phyloP scores from a whole-genome alignment of 2,888 invertebrate genomes.

The Pammene fasciana region DNA sequence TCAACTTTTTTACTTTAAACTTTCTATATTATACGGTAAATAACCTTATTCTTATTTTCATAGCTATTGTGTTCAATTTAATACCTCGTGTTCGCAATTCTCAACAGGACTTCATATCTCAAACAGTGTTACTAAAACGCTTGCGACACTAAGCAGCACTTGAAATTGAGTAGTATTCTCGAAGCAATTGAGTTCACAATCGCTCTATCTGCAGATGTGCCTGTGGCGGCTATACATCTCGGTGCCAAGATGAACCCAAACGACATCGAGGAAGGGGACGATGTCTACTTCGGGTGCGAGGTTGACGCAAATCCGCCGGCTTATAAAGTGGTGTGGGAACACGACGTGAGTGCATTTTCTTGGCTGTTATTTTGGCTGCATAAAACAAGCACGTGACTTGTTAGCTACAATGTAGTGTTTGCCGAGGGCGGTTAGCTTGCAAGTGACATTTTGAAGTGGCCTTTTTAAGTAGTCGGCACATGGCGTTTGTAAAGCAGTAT shows the following conservation, averaged over 20 bases:
- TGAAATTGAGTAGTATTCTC: constrained; percentile 2
- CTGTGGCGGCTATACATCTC: constrained; percentile 71
- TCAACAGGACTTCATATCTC: constrained; percentile 11
- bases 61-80: not conserved
- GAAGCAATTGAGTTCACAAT: constrained; percentile 6
- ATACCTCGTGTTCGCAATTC: not conserved
- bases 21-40: too few relatives aligned
- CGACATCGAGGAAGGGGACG: constrained; percentile 80
- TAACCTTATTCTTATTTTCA: not conserved
- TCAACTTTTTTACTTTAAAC: not conserved
- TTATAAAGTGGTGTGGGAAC: constrained; percentile 81
- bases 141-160: not conserved
- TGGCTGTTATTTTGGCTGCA: constrained; percentile 39
- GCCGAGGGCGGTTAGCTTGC: not conserved
- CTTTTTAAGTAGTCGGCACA: not conserved
- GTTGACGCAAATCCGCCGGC: constrained; percentile 80
- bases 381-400: constrained; percentile 38
- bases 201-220: constrained; percentile 63
- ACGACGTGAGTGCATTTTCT: constrained; percentile 69
- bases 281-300: constrained; percentile 78
- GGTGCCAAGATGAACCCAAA: constrained; percentile 79
- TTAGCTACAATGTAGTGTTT: constrained; percentile 34
- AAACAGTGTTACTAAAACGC: constrained; percentile 1
- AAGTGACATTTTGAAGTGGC: constrained; percentile 13
- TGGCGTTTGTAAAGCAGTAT: too few relatives aligned